Base-by-base conservation (phyloP, 2,888 invertebrate species). In the Mermis nigrescens region DNA sequence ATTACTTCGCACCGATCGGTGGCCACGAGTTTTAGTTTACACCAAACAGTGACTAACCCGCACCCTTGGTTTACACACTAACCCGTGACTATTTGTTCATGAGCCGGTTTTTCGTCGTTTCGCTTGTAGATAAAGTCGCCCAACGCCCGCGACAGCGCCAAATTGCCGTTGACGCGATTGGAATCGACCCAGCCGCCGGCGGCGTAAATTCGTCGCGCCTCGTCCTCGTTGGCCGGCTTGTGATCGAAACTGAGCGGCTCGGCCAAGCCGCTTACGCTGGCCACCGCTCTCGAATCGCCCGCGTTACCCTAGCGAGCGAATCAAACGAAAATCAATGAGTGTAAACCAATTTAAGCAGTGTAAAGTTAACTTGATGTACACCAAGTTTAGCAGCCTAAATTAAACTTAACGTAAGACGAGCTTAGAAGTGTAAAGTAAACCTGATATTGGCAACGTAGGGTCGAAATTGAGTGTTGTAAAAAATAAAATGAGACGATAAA, bases 1-100 rank as follows among this genome's bases (percentile, higher is more conserved):
- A n/a, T n/a, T n/a, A n/a, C n/a, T n/a, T n/a, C n/a, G n/a, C n/a
- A n/a, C n/a, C n/a, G n/a, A n/a, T n/a, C n/a, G n/a, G n/a, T n/a
- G n/a, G n/a, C n/a, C n/a, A n/a, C n/a, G n/a, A n/a, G n/a, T n/a
- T n/a, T n/a, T n/a, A n/a, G n/a, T n/a, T n/a, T n/a, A n/a, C n/a
- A n/a, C n/a, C n/a, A n/a, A n/a, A n/a, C n/a, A n/a, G n/a, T n/a
- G n/a, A n/a, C n/a, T n/a, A n/a, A n/a, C n/a, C n/a, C n/a, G n/a
- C n/a, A n/a, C n/a, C n/a, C n/a, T n/a, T n/a, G n/a, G n/a, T n/a
- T n/a, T 28, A 12, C 12, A 7, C 24, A 26, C 60, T 52, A 32
- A 91, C 91, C 91, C 72, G 91, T 92, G 55, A 98, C 94, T 68
- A 95, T 89, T 78, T 98, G 98, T 73, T 95, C 88, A 74, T 90